Evolutionary conservation across 2,888 invertebrate genomes (phyloP), one percentile per base, ranked within the genome.

Genomic region (Epinotia demarniana): DNA sequence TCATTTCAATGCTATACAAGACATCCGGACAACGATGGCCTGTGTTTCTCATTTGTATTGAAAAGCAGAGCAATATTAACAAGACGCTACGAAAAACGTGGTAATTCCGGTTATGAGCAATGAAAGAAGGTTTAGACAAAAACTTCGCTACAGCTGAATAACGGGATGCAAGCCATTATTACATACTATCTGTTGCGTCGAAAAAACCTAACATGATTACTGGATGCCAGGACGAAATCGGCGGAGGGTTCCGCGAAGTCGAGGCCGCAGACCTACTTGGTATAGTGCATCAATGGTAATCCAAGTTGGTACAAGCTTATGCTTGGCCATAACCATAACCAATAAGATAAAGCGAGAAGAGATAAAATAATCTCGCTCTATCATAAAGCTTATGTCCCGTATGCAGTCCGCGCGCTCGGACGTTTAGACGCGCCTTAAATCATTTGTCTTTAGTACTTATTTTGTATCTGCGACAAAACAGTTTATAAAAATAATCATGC

Each of bases 121-220:
- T 71, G 66, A 46, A 49, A 43, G 13, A 63, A 67, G 18, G 57
- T 73, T 61, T 73, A 61, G 75, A 71, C 58, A 75, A 71, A 75
- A 75, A 75, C 18, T 27, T 61, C 11, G 60, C 70, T 55, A 55
- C 71, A 70, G 69, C 69, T 74, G 70, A 60, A 55, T 75, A 75
- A 75, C 75, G 75, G 75, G 69, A 66, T 60, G 43, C 23, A 39
- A 43, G 60, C 70, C 75, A 71, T 75, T 71, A 71, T 75, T 43
- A 66, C 71, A 71, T 75, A 58, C 64, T 64, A 70, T 64, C 64
- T 23, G 60, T 60, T 46, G 70, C 63, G 46, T 68, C 33, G 49
- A 66, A 64, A 74, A 75, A 71, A 75, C 66, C 16, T 67, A 67
- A 75, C 69, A 53, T 66, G 63, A 64, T 39, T 64, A 70, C 75